Percentiles rank a stretch among this genome's conserved stretches.
phyloP scores from a whole-genome alignment of 2,797 vertebrate species.

The Aeoliscus strigatus region DNA sequence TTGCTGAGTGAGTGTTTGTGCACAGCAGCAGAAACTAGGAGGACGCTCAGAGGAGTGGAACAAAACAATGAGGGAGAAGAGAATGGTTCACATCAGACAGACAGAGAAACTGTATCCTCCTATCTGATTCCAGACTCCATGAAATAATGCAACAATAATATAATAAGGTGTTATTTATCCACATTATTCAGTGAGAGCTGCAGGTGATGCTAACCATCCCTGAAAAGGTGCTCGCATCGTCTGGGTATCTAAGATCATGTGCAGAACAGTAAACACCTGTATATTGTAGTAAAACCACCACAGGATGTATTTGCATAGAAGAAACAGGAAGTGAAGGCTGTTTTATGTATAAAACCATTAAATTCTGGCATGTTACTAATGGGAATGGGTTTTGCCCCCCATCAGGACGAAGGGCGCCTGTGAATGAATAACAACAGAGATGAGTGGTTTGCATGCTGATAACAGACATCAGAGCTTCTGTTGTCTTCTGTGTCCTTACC shows the following conservation, averaged over 20 bases:
- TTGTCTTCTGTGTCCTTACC: not conserved
- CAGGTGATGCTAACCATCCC: constrained; percentile 13
- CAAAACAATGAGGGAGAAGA: no score
- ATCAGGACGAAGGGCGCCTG: not conserved
- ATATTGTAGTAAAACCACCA: no score
- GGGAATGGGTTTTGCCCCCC: constrained; percentile 4
- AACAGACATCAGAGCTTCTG: not conserved
- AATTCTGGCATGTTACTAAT: constrained; percentile 12
- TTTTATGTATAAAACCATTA: constrained; percentile 22
- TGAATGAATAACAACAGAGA: not conserved
- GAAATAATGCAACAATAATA: no score
- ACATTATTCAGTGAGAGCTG: constrained; percentile 1
- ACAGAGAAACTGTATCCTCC: no score
- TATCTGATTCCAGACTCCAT: no score
- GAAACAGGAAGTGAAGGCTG: constrained; percentile 37
- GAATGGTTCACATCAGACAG: no score
- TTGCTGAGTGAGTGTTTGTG: no score
- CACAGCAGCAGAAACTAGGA: no score
- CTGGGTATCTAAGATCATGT: constrained; percentile 23
- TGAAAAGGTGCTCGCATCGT: constrained; percentile 24
- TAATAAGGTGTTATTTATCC: no score
- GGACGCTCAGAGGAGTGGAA: no score
- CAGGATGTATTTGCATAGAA: no score
- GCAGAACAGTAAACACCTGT: not conserved
- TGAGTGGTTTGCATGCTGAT: not conserved